Evolutionary conservation across 23 tunicate genomes (phyloP), one percentile per base, ranked within the genome.

Genomic region (Trididemnum nubilum): DNA sequence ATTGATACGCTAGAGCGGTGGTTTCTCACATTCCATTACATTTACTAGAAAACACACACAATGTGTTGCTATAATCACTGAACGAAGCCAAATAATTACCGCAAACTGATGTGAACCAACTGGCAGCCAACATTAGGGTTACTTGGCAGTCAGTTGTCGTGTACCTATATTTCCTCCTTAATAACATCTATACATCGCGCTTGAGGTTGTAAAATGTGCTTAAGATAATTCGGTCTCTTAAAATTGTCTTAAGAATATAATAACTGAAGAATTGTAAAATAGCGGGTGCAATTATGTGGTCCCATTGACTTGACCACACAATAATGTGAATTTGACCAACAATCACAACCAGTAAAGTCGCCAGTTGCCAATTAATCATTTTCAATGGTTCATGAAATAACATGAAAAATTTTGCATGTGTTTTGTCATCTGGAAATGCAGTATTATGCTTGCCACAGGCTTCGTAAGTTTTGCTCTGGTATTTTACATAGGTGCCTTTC

Each of bases 211-310:
- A 67, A 67, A 67, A 67, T 30, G 74, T 67, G 33, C 74, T 73
- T 34, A 91, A 35, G 2, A 91, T 82, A 44, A 92, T 82, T 5
- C 91, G 81, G 72, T 92, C 97, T 36, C 91, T 40, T 27, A 86
- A 61, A 21, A 90, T 64, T 3, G 75, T 59, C 69, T 78, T 82
- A 71, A 92, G 65, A 35, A 92, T 74, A 73, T 82, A 86, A 82
- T 71, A 89, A 63, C 97, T 91, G 34, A 91, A 91, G 86, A 92
- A 92, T 82, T 86, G 97, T 71, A 92, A 71, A 57, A 92, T 77
- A 0, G 97, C 97, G 0, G 86, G 87, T 4, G 82, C 80, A 5
- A 92, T 83, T n/a, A 86, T 49, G 9, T 79, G 88, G 69, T 92
- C 92, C 97, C 97, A 92, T 2, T 79, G 60, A 33, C 78, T 73